Conservation (phyloP, 2,888 invertebrate genomes). For the Scaeva pyrastri region DNA sequence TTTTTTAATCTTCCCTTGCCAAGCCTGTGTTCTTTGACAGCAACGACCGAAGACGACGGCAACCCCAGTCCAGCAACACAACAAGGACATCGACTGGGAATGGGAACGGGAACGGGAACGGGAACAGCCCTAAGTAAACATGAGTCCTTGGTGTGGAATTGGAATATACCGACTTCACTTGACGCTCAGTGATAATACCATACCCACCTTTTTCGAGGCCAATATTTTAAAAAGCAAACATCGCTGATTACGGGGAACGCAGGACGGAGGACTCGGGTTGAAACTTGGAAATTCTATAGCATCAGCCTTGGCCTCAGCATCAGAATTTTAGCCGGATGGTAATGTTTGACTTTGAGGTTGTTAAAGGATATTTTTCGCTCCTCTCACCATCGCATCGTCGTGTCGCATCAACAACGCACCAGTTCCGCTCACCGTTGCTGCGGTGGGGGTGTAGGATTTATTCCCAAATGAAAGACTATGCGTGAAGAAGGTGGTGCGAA, state of each 20-base stretch:
- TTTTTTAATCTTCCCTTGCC: slow-evolving; percentile 73
- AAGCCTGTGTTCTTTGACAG: slow-evolving; percentile 33
- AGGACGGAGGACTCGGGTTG: not conserved
- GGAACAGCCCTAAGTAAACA: slow-evolving; percentile 31
- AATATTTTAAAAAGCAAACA: slow-evolving; percentile 18
- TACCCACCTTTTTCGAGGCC: slow-evolving; percentile 26
- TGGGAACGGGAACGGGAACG: no score
- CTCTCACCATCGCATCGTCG: no score
- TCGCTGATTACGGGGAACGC: not conserved
- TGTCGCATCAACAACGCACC: slow-evolving; percentile 2
- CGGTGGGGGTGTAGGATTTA: slow-evolving; percentile 38
- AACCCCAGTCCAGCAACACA: slow-evolving; percentile 11
- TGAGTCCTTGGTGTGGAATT: slow-evolving; percentile 17
- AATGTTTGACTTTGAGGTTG: slow-evolving; percentile 69
- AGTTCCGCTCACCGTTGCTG: not conserved
- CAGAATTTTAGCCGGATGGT: slow-evolving; percentile 32
- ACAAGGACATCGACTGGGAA: slow-evolving; percentile 7
- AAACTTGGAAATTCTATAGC: slow-evolving; percentile 1
- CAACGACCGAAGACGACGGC: no score
- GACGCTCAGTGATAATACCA: slow-evolving; percentile 42
- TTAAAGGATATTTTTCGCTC: slow-evolving; percentile 48
- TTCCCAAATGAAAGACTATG: slow-evolving; percentile 40
- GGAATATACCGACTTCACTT: slow-evolving; percentile 24
- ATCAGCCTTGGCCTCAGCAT: no score
- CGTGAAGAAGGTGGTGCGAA: slow-evolving; percentile 68